Base-by-base conservation (phyloP, 2,113 vertebrate genomes). In the Alouatta palliata region DNA sequence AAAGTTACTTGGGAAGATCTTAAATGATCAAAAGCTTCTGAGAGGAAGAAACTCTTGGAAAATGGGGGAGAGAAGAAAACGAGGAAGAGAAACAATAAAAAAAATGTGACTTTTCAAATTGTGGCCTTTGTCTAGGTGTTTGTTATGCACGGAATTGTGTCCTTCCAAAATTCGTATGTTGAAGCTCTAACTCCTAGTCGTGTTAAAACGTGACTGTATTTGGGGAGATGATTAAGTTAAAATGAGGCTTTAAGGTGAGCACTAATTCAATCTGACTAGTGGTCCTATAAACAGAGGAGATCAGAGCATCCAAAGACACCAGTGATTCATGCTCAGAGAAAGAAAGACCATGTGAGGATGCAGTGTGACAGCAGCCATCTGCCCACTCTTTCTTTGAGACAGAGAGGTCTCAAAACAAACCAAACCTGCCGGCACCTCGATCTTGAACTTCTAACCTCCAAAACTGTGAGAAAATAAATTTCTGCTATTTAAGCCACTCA, bases 1-100 rank as follows among this genome's bases (percentile, higher is more conserved):
- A 82, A 91, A 37, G 5, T 64, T 93, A 83, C 61, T 79, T 92
- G 56, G n/a, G 16, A 95, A 77, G 17, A 82, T 77, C 19, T 71
- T 21, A 75, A 64, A 83, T 86, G 0, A 56, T 20, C 58, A 56
- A 83, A 71, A 64, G 14, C 19, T 70, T 83, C 32, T 11, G 71
- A 87, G 54, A 86, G 0, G n/a, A 93, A 87, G 47, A 40, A 37
- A 71, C 5, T 49, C 52, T 76, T 92, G 37, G 49, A 40, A 92
- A 90, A 84, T 8, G 3, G 2, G 9, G n/a, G 7, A 84, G n/a
- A 45, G 12, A 89, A 85, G 16, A 20, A 52, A 87, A 47, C 79
- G 30, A 79, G 9, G 35, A 32, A 40, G 27, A 68, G 25, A 64
- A 47, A 32, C 37, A 37, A 45, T 52, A 49, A 21, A 43, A 64